Percentiles rank a stretch among this genome's conserved stretches.
Evolutionary conservation across 2,113 vertebrate genomes (phyloP).

Genomic region (Paramisgurnus dabryanus): DNA sequence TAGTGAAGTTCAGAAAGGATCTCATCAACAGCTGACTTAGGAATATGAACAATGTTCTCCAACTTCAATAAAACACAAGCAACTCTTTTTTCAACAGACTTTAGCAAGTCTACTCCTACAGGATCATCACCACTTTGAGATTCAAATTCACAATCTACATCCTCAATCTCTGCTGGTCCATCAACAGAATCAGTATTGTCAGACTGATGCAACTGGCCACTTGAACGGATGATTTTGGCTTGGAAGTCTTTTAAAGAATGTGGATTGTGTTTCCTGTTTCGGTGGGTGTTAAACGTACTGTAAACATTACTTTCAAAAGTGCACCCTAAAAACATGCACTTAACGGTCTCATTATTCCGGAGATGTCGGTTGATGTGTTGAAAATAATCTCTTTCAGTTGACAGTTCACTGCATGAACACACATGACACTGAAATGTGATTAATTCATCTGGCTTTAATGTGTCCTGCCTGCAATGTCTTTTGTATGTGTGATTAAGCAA

Average conservation of each 20-base stretch:
- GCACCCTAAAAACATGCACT: slow-evolving; percentile 43
- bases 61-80: background rate
- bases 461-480: slow-evolving; percentile 40
- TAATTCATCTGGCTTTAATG: slow-evolving; percentile 32
- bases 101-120: background rate
- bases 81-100: background rate
- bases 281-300: slow-evolving; percentile 47
- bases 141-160: background rate
- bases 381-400: slow-evolving; percentile 47
- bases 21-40: background rate
- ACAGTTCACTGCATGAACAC: slow-evolving; percentile 43
- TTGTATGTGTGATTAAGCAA: slow-evolving; percentile 49
- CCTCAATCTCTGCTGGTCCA: no score
- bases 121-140: background rate
- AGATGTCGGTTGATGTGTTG: slow-evolving; percentile 48
- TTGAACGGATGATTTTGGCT: no score
- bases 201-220: background rate
- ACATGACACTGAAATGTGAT: slow-evolving; percentile 43
- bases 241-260: slow-evolving; percentile 49
- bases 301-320: slow-evolving; percentile 48
- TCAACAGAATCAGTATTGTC: background rate
- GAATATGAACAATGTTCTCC: background rate
- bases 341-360: slow-evolving; percentile 34
- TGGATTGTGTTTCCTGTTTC: slow-evolving; percentile 48
- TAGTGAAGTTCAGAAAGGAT: slow-evolving; percentile 42